Conservation (phyloP, 2,888 invertebrate genomes). For the Tanypteryx hageni region DNA sequence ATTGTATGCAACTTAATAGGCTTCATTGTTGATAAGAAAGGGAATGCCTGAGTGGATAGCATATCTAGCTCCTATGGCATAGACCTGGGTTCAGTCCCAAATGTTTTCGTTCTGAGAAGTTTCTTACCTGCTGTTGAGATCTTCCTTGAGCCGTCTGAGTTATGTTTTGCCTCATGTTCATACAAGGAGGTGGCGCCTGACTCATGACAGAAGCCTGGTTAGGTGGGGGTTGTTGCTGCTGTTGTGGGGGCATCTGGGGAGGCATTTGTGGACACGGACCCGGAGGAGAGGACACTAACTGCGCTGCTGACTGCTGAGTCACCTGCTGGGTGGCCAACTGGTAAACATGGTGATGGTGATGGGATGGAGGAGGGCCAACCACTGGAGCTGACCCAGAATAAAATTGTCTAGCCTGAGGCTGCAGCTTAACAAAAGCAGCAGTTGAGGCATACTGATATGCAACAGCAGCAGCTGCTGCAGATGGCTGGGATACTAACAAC, state of each 20-base stretch:
- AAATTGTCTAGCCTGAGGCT: constrained; percentile 43
- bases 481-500: constrained; percentile 37
- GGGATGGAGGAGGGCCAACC: constrained; percentile 48
- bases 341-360: constrained; percentile 62
- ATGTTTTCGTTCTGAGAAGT: no score
- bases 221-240: constrained; percentile 65
- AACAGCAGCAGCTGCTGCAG: constrained; percentile 46
- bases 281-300: constrained; percentile 67
- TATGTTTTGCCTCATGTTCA: constrained; percentile 60
- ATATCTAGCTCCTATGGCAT: no score
- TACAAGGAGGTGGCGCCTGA: constrained; percentile 28
- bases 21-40: no score
- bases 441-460: constrained; percentile 62
- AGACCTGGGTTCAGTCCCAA: no score
- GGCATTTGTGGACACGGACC: constrained; percentile 65
- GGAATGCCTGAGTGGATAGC: no score
- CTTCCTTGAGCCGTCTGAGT: constrained; percentile 48
- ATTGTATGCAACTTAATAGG: no score
- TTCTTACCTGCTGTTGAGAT: constrained; percentile 40
- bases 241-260: constrained; percentile 67
- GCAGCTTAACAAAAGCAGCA: constrained; percentile 48
- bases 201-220: constrained; percentile 28
- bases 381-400: constrained; percentile 58
- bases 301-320: constrained; percentile 64
- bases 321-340: constrained; percentile 62